phyloP scores from a whole-genome alignment of 2,888 invertebrate genomes.

The Phengaris arion region DNA sequence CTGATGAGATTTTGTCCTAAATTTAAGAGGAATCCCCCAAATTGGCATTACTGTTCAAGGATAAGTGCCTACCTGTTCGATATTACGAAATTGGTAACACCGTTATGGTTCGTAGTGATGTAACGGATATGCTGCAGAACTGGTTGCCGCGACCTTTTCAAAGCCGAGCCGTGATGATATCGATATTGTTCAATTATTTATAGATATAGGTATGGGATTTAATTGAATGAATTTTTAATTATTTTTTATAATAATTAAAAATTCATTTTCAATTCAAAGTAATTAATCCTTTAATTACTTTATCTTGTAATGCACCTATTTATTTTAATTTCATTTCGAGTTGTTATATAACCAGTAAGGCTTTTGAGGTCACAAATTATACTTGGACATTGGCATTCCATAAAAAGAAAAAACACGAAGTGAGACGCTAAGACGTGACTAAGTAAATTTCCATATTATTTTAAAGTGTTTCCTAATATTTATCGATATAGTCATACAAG shows the following conservation, averaged over 20 bases:
- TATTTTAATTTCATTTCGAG: neutral
- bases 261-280: too few species aligned
- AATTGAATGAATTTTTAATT: too few species aligned
- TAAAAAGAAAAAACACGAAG: constrained; percentile 11
- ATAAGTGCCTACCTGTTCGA: constrained; percentile 2
- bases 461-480: neutral
- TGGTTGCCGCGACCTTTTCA: constrained; percentile 25
- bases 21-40: neutral
- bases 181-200: neutral
- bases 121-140: constrained; percentile 25
- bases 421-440: neutral
- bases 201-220: neutral
- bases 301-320: neutral
- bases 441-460: neutral
- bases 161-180: constrained; percentile 22
- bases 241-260: too few species aligned
- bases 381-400: constrained; percentile 18
- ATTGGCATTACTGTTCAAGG: neutral
- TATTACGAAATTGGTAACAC: constrained; percentile 20
- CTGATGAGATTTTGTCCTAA: neutral
- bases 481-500: neutral
- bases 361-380: constrained; percentile 2
- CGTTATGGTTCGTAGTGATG: constrained; percentile 27
- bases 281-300: too few species aligned
- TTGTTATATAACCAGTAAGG: neutral